Percentiles rank a stretch among this genome's conserved stretches.
Evolutionary conservation across 2,113 vertebrate genomes (phyloP).

Genomic region (Aptenodytes forsteri): DNA sequence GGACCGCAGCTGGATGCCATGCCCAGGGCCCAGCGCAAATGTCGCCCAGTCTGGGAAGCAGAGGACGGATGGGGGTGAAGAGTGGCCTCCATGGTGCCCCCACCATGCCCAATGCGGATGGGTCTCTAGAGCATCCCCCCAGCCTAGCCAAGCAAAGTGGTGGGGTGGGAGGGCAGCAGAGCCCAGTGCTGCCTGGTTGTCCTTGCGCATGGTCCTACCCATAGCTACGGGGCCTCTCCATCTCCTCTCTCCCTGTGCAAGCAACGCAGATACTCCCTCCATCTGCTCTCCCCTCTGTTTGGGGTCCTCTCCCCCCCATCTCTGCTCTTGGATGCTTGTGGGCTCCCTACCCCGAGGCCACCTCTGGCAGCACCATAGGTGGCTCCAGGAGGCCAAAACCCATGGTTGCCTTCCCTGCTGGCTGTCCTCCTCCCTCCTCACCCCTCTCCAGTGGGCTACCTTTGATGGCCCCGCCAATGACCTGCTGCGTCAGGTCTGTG

Average conservation of each 20-base stretch:
- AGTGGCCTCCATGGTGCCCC: not conserved
- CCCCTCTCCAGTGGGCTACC: constrained; percentile 29
- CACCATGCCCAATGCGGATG: rapidly evolving
- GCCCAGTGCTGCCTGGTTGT: not conserved
- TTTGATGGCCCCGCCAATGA: constrained; percentile 77
- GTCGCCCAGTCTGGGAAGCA: constrained; percentile 89
- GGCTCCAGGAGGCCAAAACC: not conserved
- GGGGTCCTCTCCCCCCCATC: not conserved
- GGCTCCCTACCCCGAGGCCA: rapidly evolving
- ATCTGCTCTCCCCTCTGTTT: not conserved
- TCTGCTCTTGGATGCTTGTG: not conserved
- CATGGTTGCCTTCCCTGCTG: too few relatives aligned
- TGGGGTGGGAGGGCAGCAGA: not conserved
- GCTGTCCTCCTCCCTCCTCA: not conserved
- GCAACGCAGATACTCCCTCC: too few relatives aligned
- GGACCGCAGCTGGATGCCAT: constrained; percentile 88
- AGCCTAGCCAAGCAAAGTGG: not conserved
- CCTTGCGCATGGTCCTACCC: not conserved
- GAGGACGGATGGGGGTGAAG: not conserved
- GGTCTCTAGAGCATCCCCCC: too few relatives aligned
- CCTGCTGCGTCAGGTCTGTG: constrained; percentile 84
- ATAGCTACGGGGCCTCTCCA: not conserved
- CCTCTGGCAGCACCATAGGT: rapidly evolving
- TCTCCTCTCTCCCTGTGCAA: not conserved
- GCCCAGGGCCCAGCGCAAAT: constrained; percentile 90